These are phyloP conservation scores for Agonopterix alstromeriana DNA, from an alignment of 2,888 invertebrate species.

Conservation along the genomic window DNA sequence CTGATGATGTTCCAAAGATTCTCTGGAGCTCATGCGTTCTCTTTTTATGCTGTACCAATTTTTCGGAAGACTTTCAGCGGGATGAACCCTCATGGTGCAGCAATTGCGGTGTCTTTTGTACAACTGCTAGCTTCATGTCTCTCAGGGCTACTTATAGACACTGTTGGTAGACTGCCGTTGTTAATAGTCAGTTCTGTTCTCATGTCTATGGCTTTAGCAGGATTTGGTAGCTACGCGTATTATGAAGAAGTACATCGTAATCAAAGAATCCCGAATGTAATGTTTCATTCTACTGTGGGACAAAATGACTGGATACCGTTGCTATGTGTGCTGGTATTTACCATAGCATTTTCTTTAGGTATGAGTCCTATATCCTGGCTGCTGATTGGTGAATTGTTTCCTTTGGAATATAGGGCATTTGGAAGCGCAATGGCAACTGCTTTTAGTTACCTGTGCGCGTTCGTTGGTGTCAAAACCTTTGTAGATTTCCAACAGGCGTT, in stretches of 20 bases:
- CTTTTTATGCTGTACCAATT: constrained; percentile 90
- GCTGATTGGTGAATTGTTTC: constrained; percentile 88
- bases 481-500: constrained; percentile 86
- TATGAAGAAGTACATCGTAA: constrained; percentile 82
- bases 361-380: constrained; percentile 93
- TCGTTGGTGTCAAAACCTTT: constrained; percentile 90
- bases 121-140: constrained; percentile 90
- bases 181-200: constrained; percentile 89
- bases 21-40: constrained; percentile 89
- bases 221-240: constrained; percentile 90
- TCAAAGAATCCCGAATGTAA: constrained; percentile 67
- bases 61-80: constrained; percentile 89
- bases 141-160: constrained; percentile 89
- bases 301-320: constrained; percentile 90
- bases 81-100: constrained; percentile 89
- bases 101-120: constrained; percentile 90
- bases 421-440: constrained; percentile 92
- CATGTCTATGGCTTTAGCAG: constrained; percentile 91
- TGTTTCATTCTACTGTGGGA: constrained; percentile 72
- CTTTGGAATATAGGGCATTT: constrained; percentile 88
- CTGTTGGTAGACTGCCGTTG: constrained; percentile 88
- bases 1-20: constrained; percentile 94
- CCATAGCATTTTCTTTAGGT: constrained; percentile 90
- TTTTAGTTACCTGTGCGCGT: constrained; percentile 91
- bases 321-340: constrained; percentile 88